These are phyloP conservation scores for Danio aesculapii DNA, from an alignment of 2,797 vertebrate genomes.

Conservation along the genomic window DNA sequence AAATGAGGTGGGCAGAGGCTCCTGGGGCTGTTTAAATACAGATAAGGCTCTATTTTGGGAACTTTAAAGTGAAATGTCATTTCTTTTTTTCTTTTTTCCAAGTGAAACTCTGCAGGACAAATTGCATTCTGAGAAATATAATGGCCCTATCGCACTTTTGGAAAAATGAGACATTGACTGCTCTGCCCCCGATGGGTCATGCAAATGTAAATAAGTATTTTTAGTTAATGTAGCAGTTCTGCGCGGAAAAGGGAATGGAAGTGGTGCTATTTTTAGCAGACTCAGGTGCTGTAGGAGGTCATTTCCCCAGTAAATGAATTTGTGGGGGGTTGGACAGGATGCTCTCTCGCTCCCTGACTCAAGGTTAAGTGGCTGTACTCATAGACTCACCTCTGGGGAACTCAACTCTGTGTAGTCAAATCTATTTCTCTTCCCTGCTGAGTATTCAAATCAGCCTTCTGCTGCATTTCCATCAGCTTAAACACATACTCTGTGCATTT, in stretches of 20 bases:
- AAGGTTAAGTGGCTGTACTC: slow-evolving; percentile 16
- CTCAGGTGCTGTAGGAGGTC: slow-evolving; percentile 1
- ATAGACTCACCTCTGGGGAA: slow-evolving; percentile 30
- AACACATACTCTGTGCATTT: slow-evolving; percentile 3
- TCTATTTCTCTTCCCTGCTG: slow-evolving; percentile 18
- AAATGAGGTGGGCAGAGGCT: background rate
- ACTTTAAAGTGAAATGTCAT: background rate
- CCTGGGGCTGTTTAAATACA: slow-evolving; percentile 6
- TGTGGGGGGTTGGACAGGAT: background rate
- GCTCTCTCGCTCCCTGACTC: slow-evolving; percentile 7
- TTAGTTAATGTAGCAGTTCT: background rate
- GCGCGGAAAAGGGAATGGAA: background rate
- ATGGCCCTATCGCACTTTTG: background rate
- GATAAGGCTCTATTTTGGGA: slow-evolving; percentile 6
- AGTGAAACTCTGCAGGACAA: background rate
- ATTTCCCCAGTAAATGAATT: slow-evolving; percentile 21
- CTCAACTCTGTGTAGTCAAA: slow-evolving; percentile 8
- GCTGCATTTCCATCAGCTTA: background rate
- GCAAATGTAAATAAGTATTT: slow-evolving; percentile 4
- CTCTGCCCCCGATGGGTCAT: background rate
- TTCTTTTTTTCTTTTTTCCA: background rate
- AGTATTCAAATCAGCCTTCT: slow-evolving; percentile 17
- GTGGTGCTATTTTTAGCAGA: background rate
- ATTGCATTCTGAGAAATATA: background rate
- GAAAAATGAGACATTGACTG: background rate